These are phyloP conservation scores for Gorsachius magnificus DNA, from an alignment of 2,797 vertebrate genomes.

Conservation along the genomic window DNA sequence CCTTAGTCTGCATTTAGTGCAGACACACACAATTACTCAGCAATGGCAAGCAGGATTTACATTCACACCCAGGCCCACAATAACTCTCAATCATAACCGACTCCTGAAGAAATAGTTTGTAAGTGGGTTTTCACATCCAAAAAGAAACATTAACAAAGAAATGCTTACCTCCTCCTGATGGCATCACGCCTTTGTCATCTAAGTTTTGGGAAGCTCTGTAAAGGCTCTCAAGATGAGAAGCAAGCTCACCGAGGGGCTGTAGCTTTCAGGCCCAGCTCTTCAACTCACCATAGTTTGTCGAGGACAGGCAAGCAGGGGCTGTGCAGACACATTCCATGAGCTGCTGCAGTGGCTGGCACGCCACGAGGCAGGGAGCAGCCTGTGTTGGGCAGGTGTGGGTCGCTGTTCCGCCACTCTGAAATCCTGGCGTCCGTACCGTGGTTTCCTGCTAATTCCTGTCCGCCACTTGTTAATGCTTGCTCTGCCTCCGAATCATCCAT, in stretches of 20 bases:
- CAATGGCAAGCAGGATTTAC: neutral
- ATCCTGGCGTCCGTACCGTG: neutral
- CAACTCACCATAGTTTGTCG: neutral
- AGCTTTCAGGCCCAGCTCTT: neutral
- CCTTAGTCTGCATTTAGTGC: constrained; percentile 28
- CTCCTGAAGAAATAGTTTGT: neutral
- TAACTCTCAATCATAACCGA: neutral
- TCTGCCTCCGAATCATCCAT: neutral
- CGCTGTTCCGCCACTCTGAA: neutral
- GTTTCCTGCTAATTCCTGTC: neutral
- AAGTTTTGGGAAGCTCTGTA: neutral
- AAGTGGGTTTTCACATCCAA: neutral
- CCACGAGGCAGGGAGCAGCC: neutral
- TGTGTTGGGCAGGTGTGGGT: neutral
- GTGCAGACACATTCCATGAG: neutral
- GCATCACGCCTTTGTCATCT: neutral
- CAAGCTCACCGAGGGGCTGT: neutral
- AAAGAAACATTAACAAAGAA: neutral
- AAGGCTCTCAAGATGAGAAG: neutral
- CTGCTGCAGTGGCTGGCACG: neutral
- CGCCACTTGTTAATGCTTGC: neutral
- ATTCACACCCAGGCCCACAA: neutral
- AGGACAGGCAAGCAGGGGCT: neutral
- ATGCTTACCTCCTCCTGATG: neutral
- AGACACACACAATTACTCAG: neutral